Evolutionary conservation across 1,140 invertebrate genomes (phyloP), one percentile per base, ranked within the genome.

Genomic region (Harpegnathos saltator): DNA sequence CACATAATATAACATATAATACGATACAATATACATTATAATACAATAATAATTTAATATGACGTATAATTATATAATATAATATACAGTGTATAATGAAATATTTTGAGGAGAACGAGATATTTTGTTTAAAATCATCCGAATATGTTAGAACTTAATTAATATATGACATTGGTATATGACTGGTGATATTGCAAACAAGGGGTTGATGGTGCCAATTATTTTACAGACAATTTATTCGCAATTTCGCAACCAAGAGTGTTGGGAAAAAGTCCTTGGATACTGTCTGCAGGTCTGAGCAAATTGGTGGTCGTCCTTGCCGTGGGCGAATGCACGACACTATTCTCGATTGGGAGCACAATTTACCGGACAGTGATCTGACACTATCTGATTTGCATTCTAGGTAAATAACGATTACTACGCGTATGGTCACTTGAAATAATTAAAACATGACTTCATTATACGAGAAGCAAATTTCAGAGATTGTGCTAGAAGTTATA

Each of bases 261-360:
- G 98, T 99, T 59, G 99, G 98, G 0, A 97, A 98, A 92, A 99
- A 99, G 92, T 96, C 95, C 87, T 96, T 98, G 77, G 97, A 97
- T 22, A 96, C 96, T 48, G 95, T 95, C 14, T 99, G 98, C 95
- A 96, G 95, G 89, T 96, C 95, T 1, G 94, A 96, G 59, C 93
- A 94, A 87, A 93, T 95, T 66, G 96, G 95, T 61, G 95, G 96
- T 33, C 94, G 97, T 82, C 95, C 96, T 3, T 98, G 98, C 91
- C 95, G 99, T 82, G 99, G 99, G 29, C 96, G 97, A 83, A 94
- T 99, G 61, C 95, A 97, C 84, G 99, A 99, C 93, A 99, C 97
- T 38, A 98, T 99, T 77, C 95, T 99, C n/a, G 99, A 99, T 94
- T 99, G 99, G 99, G 99, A 99, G 92, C 97, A 98, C 92, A 97